Evolutionary conservation across 2,113 vertebrate genomes (phyloP), one percentile per base, ranked within the genome.

Genomic region (Neolamprologus brichardi): DNA sequence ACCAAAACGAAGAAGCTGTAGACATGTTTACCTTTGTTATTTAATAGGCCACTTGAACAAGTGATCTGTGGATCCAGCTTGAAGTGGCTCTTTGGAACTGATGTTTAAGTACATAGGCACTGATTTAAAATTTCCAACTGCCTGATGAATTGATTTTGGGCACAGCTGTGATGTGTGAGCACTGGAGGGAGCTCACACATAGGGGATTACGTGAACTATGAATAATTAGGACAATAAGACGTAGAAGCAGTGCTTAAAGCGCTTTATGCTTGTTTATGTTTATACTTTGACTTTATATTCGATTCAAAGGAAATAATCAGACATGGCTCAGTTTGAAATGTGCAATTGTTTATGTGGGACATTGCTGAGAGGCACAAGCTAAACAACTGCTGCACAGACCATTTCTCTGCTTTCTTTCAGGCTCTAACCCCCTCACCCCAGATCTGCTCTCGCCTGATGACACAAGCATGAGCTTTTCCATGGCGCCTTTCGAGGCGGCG

Each of bases 361-460:
- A 75, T 46, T 75, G 23, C 70, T 39, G n/a, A 58, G 52, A 80
- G 20, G 15, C 20, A 79, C n/a, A 80, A 56, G 5, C 54, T 46
- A 32, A 82, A 62, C 39, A 82, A 46, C 41, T 32, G 41, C 23
- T 82, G 8, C 49, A 52, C 20, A 82, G 41, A 58, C 8, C 7
- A 30, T 72, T 58, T 78, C 83, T 15, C 32, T 8, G 23, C 77
- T 93, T 93, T 91, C 44, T 91, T 72, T 60, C 96, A 99, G 98
- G 96, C 91, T 98, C 98, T 79, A 96, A 98, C 92, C 97, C 97
- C 6, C 94, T 98, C 86, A 99, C 98, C 6, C 98, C 98, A 14
- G 98, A 99, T 81, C 96, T 99, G 83, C 95, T 99, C 80, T 99
- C 98, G 80, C 98, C 98, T 4, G 98, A 98, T 13, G 98, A 98